phyloP scores from a whole-genome alignment of 2,797 vertebrate genomes.

The Tangara arthus region DNA sequence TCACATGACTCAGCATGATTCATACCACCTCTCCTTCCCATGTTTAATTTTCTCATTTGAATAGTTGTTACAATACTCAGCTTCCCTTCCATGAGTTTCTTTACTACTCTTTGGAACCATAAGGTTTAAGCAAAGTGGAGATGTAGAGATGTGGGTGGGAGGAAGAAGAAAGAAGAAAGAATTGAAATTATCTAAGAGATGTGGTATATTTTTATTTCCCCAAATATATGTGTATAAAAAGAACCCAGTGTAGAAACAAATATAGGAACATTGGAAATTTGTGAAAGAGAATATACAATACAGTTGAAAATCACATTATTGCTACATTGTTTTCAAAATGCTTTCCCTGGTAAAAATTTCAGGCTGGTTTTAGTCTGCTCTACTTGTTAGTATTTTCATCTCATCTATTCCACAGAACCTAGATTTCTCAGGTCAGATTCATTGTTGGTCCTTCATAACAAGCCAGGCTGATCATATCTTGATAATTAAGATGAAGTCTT shows the following conservation, averaged over 20 bases:
- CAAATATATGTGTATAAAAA: neutral
- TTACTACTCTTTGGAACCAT: neutral
- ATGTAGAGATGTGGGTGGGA: neutral
- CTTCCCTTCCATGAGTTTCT: neutral
- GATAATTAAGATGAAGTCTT: neutral
- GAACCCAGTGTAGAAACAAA: neutral
- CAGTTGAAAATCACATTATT: neutral
- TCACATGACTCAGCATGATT: neutral
- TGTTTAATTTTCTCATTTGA: neutral
- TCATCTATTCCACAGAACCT: neutral
- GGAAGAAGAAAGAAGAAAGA: neutral
- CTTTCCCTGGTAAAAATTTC: neutral
- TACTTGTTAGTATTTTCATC: neutral
- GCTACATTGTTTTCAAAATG: neutral
- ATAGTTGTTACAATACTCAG: neutral
- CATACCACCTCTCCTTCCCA: neutral
- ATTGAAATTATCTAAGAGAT: neutral
- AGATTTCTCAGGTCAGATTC: fast-evolving
- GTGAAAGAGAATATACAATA: neutral
- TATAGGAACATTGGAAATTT: neutral
- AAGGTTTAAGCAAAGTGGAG: neutral
- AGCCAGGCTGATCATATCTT: neutral
- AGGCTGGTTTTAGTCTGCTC: neutral
- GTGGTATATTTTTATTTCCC: neutral
- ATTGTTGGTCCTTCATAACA: neutral